These are phyloP conservation scores for Drosophila acutilabella DNA, from an alignment of 2,888 invertebrate species.

Conservation along the genomic window DNA sequence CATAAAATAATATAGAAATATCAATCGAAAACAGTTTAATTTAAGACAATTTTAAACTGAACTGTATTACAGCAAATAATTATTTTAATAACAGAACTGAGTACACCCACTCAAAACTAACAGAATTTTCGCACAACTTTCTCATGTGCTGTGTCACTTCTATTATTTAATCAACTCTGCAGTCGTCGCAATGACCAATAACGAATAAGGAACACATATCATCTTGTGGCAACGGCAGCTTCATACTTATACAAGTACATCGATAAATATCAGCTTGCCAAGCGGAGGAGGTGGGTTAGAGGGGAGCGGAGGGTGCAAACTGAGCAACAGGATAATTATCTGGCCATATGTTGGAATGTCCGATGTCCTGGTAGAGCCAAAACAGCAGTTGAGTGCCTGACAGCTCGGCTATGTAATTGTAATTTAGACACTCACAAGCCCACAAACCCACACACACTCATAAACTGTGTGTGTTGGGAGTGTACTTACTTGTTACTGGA, in stretches of 20 bases:
- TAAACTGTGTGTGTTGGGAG: neutral
- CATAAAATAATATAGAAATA: too few species aligned
- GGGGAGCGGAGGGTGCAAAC: constrained; percentile 31
- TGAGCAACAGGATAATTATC: constrained; percentile 75
- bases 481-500: constrained; percentile 8
- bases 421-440: constrained; percentile 57
- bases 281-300: constrained; percentile 28
- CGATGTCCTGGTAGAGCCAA: constrained; percentile 59
- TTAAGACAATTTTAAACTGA: too few species aligned
- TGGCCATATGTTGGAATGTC: constrained; percentile 70
- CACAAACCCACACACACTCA: neutral
- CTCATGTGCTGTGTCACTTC: constrained; percentile 24
- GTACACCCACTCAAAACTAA: neutral
- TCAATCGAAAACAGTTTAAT: too few species aligned
- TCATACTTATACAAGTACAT: constrained; percentile 37
- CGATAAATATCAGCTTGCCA: constrained; percentile 58
- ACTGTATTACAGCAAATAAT: neutral
- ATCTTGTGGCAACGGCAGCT: constrained; percentile 35
- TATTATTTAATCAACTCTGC: constrained; percentile 47
- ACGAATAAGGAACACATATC: constrained; percentile 38
- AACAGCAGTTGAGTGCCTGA: constrained; percentile 52
- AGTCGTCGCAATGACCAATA: constrained; percentile 16
- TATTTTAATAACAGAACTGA: neutral
- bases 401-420: constrained; percentile 62
- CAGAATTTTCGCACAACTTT: constrained; percentile 3